Base-by-base conservation (phyloP, 1,140 invertebrate genomes). In the Dryas iulia region DNA sequence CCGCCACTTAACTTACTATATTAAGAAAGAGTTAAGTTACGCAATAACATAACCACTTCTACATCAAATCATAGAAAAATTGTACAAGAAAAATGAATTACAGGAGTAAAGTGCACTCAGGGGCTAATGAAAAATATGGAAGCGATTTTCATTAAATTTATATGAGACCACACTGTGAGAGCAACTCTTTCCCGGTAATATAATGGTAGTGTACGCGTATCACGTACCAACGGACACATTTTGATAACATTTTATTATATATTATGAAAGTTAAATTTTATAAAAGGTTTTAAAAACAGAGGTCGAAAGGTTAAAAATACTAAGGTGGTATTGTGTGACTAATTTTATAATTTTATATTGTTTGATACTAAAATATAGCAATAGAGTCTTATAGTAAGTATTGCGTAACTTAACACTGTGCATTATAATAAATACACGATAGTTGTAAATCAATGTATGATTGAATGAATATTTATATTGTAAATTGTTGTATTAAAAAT, bases 91-190 rank as follows among this genome's bases (percentile, higher is more conserved):
- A 47, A 47, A 47, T 47, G 18, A 47, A 47, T 47, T 47, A 47
- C 39, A 47, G n/a, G 39, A 47, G 39, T 8, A 21, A 47, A 47
- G 39, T 47, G 39, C 39, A 47, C 39, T 47, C 39, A 8, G 39
- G 21, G 39, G 39, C 39, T 47, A 47, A 47, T 47, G 39, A 47
- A 47, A 47, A 47, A 47, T 47, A 47, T 47, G 39, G 39, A 47
- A 47, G 39, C 39, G 39, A 47, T 47, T 47, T 47, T 47, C 39
- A 47, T 47, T 47, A 47, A 47, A 47, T 47, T 47, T 47, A 47
- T 47, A 47, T 47, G 39, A 47, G 39, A 47, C 39, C 39, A 47
- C 39, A 47, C 39, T 47, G 39, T 21, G 39, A 47, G 39, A 47
- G 39, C 39, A 47, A 47, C 39, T 47, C 39, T 47, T 21, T 47